These are phyloP conservation scores for Zaprionus africanus DNA, from an alignment of 1,140 invertebrate genomes.

Conservation along the genomic window DNA sequence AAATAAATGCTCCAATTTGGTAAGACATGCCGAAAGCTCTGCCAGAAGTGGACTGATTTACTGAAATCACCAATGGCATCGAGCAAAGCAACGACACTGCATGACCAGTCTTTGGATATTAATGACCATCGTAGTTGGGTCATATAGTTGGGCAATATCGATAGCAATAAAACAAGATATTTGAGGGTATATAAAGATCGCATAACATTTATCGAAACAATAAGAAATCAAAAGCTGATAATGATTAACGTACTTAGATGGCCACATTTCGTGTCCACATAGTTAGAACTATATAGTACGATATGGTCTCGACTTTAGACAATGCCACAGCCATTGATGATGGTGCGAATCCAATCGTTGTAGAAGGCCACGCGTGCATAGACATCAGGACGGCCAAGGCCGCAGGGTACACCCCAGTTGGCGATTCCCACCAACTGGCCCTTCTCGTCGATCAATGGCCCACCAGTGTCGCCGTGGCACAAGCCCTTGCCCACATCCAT, in stretches of 20 bases:
- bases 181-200: conserved; percentile 54
- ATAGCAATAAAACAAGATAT: conserved; percentile 50
- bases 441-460: conserved; percentile 61
- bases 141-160: conserved; percentile 51
- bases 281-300: background rate
- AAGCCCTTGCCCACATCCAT: conserved; percentile 85
- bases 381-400: conserved; percentile 85
- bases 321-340: conserved; percentile 60
- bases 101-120: conserved; percentile 52
- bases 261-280: background rate
- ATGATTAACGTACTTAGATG: background rate
- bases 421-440: conserved; percentile 67
- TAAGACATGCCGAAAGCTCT: conserved; percentile 56
- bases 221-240: conserved; percentile 38
- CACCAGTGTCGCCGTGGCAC: conserved; percentile 75
- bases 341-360: conserved; percentile 79
- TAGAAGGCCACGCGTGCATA: conserved; percentile 84
- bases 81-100: conserved; percentile 32
- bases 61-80: conserved; percentile 1
- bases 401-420: conserved; percentile 87
- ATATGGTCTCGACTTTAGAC: conserved; percentile 24
- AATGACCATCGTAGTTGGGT: conserved; percentile 38
- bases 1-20: conserved; percentile 34
- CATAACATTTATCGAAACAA: conserved; percentile 54
- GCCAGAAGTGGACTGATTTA: conserved; percentile 60